phyloP scores from a whole-genome alignment of 1,140 invertebrate genomes.

The Trissolcus basalis region DNA sequence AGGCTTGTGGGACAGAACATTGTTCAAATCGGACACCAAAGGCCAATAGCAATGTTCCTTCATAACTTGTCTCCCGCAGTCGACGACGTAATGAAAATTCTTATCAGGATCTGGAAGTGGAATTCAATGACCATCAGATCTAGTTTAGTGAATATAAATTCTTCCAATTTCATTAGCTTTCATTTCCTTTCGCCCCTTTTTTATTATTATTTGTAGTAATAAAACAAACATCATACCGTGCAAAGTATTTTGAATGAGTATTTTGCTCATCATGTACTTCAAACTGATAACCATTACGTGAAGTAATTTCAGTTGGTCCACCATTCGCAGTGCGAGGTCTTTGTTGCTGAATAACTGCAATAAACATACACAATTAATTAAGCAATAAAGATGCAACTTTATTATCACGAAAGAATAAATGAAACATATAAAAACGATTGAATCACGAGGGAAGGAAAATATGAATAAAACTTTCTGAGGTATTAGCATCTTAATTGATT shows the following conservation, averaged over 20 bases:
- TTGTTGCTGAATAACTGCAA: constrained; percentile 93
- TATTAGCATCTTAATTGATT: too few relatives aligned
- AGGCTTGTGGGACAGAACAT: constrained; percentile 94
- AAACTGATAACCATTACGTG: constrained; percentile 96
- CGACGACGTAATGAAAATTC: constrained; percentile 94
- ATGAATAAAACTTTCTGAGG: too few relatives aligned
- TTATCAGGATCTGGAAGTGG: constrained; percentile 81
- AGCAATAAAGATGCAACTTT: background rate
- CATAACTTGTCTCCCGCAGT: constrained; percentile 93
- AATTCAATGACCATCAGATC: background rate
- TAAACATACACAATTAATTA: constrained; percentile 19
- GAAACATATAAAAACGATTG: too few relatives aligned
- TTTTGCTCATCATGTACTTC: constrained; percentile 94
- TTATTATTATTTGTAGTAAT: background rate
- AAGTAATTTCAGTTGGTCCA: constrained; percentile 90
- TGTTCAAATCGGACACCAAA: constrained; percentile 96
- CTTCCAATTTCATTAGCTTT: too few relatives aligned
- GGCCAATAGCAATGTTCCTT: constrained; percentile 99
- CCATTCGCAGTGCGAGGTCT: constrained; percentile 91
- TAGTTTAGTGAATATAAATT: too few relatives aligned
- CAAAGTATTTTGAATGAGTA: constrained; percentile 89
- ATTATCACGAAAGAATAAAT: background rate
- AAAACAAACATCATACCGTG: constrained; percentile 80
- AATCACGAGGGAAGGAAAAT: too few relatives aligned
- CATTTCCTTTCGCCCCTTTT: background rate